phyloP scores from a whole-genome alignment of 2,797 vertebrate genomes.

The Tympanoctomys barrerae region DNA sequence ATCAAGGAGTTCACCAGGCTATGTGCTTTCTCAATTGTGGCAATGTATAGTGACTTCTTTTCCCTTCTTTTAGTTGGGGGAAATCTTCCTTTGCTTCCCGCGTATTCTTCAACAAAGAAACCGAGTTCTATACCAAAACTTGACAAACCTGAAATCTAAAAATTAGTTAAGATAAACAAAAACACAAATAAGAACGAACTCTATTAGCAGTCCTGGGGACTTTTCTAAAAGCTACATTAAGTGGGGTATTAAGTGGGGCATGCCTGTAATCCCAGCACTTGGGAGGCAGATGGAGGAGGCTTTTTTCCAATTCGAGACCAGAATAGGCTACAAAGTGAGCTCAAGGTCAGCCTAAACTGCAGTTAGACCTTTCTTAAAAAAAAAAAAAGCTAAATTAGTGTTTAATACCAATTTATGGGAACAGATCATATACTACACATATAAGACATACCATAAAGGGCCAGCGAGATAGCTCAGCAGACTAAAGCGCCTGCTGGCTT shows the following conservation, averaged over 20 bases:
- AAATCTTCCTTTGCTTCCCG: constrained; percentile 96
- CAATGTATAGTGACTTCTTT: constrained; percentile 93
- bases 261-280: no score
- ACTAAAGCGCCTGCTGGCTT: no score
- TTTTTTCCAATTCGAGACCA: no score
- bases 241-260: no score
- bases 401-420: not conserved
- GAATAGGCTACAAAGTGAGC: no score
- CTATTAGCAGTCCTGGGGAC: not conserved
- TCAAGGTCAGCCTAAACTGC: no score
- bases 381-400: not conserved
- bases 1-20: constrained; percentile 96
- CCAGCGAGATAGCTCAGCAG: no score
- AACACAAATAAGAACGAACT: constrained; percentile 19
- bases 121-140: constrained; percentile 95
- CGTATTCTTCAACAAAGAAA: constrained; percentile 98
- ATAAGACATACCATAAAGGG: constrained; percentile 19
- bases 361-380: no score
- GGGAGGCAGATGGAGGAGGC: no score
- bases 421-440: not conserved
- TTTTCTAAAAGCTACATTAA: not conserved
- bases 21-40: constrained; percentile 98
- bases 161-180: constrained; percentile 57
- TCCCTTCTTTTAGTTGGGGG: constrained; percentile 94
- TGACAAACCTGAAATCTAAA: constrained; percentile 93